These are phyloP conservation scores for Chironomus striatipennis DNA, from an alignment of 1,140 invertebrate species.

Conservation along the genomic window DNA sequence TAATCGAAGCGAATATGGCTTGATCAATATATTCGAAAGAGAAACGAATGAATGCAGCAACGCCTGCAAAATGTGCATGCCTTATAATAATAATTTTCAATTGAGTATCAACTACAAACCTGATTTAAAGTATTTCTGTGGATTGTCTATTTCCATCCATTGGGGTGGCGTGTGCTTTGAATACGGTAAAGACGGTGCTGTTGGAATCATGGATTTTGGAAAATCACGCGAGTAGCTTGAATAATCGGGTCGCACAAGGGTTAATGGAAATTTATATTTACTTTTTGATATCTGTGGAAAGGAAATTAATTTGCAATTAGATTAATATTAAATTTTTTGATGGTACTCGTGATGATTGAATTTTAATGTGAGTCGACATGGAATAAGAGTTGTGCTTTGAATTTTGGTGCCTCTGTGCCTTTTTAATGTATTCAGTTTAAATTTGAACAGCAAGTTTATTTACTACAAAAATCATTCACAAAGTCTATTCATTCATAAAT, in stretches of 20 bases:
- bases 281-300: neutral
- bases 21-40: neutral
- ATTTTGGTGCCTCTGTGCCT: no score
- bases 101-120: conserved; percentile 33
- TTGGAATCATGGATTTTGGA: conserved; percentile 44
- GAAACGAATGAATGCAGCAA: neutral
- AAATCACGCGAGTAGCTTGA: neutral
- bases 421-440: no score
- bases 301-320: neutral
- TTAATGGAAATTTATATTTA: neutral
- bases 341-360: no score
- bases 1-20: neutral
- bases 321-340: no score
- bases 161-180: conserved; percentile 52
- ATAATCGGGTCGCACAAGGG: neutral
- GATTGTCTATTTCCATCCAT: conserved; percentile 54
- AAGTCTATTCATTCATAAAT: no score
- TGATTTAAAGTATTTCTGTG: conserved; percentile 55
- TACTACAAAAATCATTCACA: no score
- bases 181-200: conserved; percentile 41
- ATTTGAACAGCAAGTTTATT: no score
- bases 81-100: conserved; percentile 8
- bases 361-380: no score
- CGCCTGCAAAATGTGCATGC: conserved; percentile 20
- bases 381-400: no score